Evolutionary conservation across 2,888 invertebrate species (phyloP), one percentile per base, ranked within the genome.

Genomic region (Microchrysa polita): DNA sequence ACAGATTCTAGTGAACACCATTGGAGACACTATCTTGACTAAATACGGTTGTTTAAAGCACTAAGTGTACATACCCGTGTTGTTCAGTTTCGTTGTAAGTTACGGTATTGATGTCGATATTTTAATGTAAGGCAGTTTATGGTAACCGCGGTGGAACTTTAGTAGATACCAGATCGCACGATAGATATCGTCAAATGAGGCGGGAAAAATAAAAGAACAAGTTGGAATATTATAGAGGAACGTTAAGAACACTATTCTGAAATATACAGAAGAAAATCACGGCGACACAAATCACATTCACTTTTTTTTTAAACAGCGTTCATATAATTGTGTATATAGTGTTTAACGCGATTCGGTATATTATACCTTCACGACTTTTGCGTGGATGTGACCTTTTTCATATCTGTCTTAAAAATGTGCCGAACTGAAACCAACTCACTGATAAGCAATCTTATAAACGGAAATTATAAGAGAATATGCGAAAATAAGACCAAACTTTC

Each of bases 401-500:
- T n/a, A n/a, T n/a, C n/a, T n/a, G n/a, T n/a, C n/a, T 14, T 44
- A 22, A 48, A 65, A 34, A 44, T 2, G 12, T 48, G 18, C 48
- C 44, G 65, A 65, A 65, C 65, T 44, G 12, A 48, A 48, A 34
- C n/a, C n/a, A n/a, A n/a, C 2, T 48, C 16, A 48, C 48, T 48
- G 48, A 34, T 34, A 5, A 34, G n/a, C 48, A n/a, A 48, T 48
- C 48, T 48, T 48, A 48, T n/a, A 48, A 10, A 12, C 27, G 48
- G 12, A 48, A 12, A 48, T n/a, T 48, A 12, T n/a, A 48, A 48
- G 12, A 9, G 48, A 34, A 34, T 5, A 16, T 16, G 52, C 34
- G 23, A 40, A 63, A 42, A 7, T 34, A 5, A 55, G 69, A 57
- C 27, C 69, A 69, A 59, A 72, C 42, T 72, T 72, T 60, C 72